Base-by-base conservation (phyloP, 2,113 vertebrate genomes). In the human (Homo sapiens) region DNA sequence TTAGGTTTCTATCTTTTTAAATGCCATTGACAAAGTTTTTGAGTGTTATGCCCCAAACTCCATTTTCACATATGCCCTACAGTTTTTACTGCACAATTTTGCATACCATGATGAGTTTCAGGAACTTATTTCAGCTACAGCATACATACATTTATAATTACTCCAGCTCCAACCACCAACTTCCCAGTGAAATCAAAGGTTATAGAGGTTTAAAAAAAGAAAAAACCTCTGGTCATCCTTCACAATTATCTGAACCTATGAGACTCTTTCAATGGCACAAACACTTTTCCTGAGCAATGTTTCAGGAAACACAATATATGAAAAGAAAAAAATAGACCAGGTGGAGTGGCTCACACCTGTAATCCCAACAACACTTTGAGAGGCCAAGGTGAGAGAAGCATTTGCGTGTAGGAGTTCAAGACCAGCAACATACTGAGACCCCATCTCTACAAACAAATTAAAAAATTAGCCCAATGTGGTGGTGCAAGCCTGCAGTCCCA, bases 161-260 rank as follows among this genome's bases (percentile, higher is more conserved):
- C 22, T 73, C 8, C 32, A 81, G 30, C 40, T 92, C n/a, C 81
- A 57, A 66, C 81, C 8, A 85, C 30, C 17, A 64, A 57, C 50
- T 94, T 93, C 48, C 66, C 18, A 66, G 22, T 59, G 45, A 85
- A 92, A 86, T 84, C 72, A 95, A 89, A 93, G 14, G 25, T 52
- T 81, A 90, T 0, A 73, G 6, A 87, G 16, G 14, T 66, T 25
- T 3, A 68, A 38, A 59, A 45, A 35, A 23, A 27, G 66, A 85
- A 48, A 45, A 80, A 35, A 57, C 8, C 25, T 87, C 9, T 68
- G 27, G 12, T 27, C 43, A 55, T 35, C 11, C 13, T 81, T 70
- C 43, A 86, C 50, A 94, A 86, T 64, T 89, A 95, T 16, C 13
- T 92, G 52, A 96, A 94, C 32, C 50, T 80, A 14, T 20, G n/a